Base-by-base conservation (phyloP, 2,797 vertebrate species). In the Pelochelys cantorii region DNA sequence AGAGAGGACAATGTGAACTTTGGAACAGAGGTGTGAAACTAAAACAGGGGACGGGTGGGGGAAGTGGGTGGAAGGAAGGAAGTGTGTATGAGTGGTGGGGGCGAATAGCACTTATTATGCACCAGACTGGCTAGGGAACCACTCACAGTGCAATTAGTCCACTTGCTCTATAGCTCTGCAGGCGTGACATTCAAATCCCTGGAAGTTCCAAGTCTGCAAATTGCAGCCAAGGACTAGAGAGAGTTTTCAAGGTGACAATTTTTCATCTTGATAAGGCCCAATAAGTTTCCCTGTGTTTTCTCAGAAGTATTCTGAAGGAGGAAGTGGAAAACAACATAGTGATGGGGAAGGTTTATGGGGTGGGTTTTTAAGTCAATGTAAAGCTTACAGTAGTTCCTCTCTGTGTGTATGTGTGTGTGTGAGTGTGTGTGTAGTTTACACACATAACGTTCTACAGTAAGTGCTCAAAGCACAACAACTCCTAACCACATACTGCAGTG, bases 1-100 rank as follows among this genome's bases (percentile, higher is more conserved):
- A 94, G 48, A 92, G 60, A 95, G 87, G 93, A 97, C 92, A 92
- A 94, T 10, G 53, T 97, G 96, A 97, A 95, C 89, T 95, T 96
- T 95, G 94, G 93, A 96, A 92, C 29, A 86, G 87, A 95, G 85
- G 90, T 88, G 83, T 81, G 81, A 94, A 94, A 87, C 55, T 80
- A 52, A 31, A 88, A 86, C 86, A 80, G 59, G 31, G 85, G 79
- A n/a, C 52, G 37, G 56, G 93, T 77, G 75, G 75, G 90, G 85
- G 80, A 90, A 82, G 87, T 84, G 80, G 87, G 84, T 54, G 75
- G 71, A 94, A 94, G 93, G 87, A 79, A 79, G 89, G 93, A 96
- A 93, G 87, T 0, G 60, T 86, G 55, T 1, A 11, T 0, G 22
- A 0, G 0, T 3, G 22, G 86, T 52, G 93, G 89, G 81, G 60